Evolutionary conservation across 2,113 vertebrate genomes (phyloP).

Genomic region (Trogon melanurus): DNA sequence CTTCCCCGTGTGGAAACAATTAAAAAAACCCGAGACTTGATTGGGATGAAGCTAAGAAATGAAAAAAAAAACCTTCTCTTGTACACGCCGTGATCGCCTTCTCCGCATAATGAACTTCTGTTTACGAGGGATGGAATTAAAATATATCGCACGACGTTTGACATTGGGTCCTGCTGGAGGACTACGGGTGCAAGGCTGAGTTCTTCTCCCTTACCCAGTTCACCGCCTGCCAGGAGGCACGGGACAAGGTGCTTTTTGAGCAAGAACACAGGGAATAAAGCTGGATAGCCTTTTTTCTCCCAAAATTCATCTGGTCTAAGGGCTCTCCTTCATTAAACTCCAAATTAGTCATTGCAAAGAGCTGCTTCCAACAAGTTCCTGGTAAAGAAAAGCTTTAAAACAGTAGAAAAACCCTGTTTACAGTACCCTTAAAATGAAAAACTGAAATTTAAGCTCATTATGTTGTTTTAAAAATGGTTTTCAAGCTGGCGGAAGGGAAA

Average conservation of each 20-base stretch:
- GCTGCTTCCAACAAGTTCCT: neutral
- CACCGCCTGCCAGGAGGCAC: rapidly evolving
- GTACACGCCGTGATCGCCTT: neutral
- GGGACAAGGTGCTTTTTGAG: neutral
- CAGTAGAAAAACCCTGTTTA: neutral
- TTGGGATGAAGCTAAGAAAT: neutral
- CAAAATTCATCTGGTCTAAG: neutral
- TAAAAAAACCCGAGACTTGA: neutral
- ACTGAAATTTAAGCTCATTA: neutral
- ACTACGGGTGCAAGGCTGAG: neutral
- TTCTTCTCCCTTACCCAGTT: neutral
- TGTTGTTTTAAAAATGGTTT: neutral
- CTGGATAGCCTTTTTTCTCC: neutral
- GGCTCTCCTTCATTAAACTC: neutral
- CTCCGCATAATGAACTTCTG: neutral
- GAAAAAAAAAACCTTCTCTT: neutral
- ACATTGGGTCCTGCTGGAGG: neutral
- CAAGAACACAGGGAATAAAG: rapidly evolving
- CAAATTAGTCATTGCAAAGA: neutral
- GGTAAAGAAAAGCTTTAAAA: neutral
- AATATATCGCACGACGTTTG: neutral
- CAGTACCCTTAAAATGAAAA: neutral
- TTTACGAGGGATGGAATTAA: neutral
- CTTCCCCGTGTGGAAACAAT: neutral
- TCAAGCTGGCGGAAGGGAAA: neutral